These are phyloP conservation scores for Cremastobaeus sp. DNA, from an alignment of 2,888 invertebrate genomes.

Conservation along the genomic window DNA sequence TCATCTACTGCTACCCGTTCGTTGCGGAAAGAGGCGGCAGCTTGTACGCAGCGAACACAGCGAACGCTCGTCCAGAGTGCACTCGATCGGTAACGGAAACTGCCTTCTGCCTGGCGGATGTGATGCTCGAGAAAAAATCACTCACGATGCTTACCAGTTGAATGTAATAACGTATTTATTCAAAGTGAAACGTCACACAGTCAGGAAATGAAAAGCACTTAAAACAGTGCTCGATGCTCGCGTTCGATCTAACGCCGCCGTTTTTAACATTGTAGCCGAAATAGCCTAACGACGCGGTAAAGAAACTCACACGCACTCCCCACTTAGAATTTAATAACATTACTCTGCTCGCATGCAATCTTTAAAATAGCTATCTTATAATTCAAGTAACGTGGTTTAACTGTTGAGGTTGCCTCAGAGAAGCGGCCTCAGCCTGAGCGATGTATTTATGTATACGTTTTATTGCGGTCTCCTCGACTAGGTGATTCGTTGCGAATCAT, in stretches of 20 bases:
- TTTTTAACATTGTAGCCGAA: slow-evolving; percentile 76
- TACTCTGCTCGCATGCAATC: slow-evolving; percentile 39
- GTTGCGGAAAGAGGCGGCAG: too few relatives aligned
- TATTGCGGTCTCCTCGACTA: slow-evolving; percentile 7
- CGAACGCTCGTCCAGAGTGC: too few relatives aligned
- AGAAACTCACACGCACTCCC: slow-evolving; percentile 42
- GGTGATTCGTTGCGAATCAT: slow-evolving; percentile 21
- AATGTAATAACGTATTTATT: slow-evolving; percentile 42
- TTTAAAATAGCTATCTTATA: slow-evolving; percentile 51
- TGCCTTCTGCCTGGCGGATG: too few relatives aligned
- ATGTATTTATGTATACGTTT: slow-evolving; percentile 54
- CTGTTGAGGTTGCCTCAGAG: slow-evolving; percentile 21
- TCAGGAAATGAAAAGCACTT: slow-evolving; percentile 83
- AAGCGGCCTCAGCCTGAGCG: slow-evolving; percentile 39
- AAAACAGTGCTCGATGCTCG: slow-evolving; percentile 83
- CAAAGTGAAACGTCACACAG: slow-evolving; percentile 81
- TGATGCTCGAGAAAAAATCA: slow-evolving; percentile 21
- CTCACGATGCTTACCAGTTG: slow-evolving; percentile 20
- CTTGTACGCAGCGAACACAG: too few relatives aligned
- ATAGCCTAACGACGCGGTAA: slow-evolving; percentile 63
- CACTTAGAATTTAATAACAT: slow-evolving; percentile 40
- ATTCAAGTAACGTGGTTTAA: slow-evolving; percentile 41
- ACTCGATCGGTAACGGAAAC: too few relatives aligned
- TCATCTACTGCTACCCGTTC: too few relatives aligned
- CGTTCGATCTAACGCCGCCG: slow-evolving; percentile 57